A percentile compares a stretch with the other conserved stretches of the same genome.
Evolutionary conservation across 1,140 invertebrate genomes (phyloP).

Genomic region (Paraescarpia echinospica): DNA sequence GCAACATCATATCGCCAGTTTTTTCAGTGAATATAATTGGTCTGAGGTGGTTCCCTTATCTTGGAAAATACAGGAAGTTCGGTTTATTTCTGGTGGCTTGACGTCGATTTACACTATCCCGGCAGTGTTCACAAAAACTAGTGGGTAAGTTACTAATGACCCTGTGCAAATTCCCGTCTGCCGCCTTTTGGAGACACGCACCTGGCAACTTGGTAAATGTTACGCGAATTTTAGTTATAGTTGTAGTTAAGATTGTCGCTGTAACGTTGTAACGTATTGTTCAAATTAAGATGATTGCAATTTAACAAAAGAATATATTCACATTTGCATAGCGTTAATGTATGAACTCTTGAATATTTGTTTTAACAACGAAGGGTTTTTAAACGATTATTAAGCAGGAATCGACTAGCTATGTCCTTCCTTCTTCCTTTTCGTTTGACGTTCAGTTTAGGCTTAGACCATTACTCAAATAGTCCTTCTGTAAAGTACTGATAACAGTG

Average conservation of each 20-base stretch:
- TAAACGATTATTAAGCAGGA: background rate
- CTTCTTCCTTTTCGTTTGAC: too few species aligned
- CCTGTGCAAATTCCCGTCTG: background rate
- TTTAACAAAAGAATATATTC: background rate
- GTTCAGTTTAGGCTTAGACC: too few species aligned
- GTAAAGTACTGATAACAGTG: too few species aligned
- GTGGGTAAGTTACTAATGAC: background rate
- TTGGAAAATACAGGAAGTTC: background rate
- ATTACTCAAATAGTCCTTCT: too few species aligned
- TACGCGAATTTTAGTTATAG: background rate
- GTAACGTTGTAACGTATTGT: too few species aligned
- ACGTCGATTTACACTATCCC: background rate
- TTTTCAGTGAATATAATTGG: background rate
- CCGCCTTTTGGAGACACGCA: background rate
- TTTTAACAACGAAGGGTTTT: background rate
- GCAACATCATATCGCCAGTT: background rate
- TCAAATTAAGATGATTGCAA: background rate
- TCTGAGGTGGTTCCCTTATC: background rate
- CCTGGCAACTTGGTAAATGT: background rate
- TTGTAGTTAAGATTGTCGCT: background rate
- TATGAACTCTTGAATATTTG: background rate
- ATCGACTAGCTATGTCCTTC: too few species aligned
- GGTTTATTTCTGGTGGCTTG: background rate
- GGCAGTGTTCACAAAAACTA: background rate
- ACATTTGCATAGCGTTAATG: background rate